Evolutionary conservation across 1,140 invertebrate genomes (phyloP), one percentile per base, ranked within the genome.

Genomic region (Drosophila funebris): DNA sequence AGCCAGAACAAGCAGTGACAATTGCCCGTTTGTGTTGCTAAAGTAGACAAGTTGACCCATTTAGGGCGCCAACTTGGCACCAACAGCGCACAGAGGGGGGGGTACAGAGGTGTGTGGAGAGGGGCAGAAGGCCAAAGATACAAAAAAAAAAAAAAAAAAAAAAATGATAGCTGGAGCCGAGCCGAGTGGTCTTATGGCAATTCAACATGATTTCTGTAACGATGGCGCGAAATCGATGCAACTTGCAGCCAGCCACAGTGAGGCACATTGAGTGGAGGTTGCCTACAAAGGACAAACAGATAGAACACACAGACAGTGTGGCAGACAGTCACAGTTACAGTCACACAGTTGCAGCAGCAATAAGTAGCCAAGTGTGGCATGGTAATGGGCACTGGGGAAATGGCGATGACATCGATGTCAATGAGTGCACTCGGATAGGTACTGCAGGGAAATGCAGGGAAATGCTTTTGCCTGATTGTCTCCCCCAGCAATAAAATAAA

Each of bases 1-100:
- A 27, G 29, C 39, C 18, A 31, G 14, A 31, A 44, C 24, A 14
- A 9, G 68, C 78, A 57, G 68, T 84, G 80, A 85, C 80, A 84
- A 84, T 84, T 84, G 80, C 53, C 81, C 72, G 62, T 71, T 82
- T 83, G 58, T 64, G 54, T 73, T 72, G 50, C 64, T 41, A 80
- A 67, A 76, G 62, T 63, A 81, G 81, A 85, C 80, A 76, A 85
- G 80, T 84, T 84, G 80, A 85, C 80, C 80, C 77, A 84, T 85
- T 84, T 83, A 53, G 8, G 4, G 16, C 48, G 61, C 36, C 61
- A 53, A 63, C 22, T 27, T 29, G 52, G 50, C 43, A 33, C 27
- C 50, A 20, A 18, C 1, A n/a, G 9, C 1, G 36, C 1, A 16
- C 11, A 29, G 48, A 14, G 1, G 13, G 24, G 9, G 2, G 20